Evolutionary conservation across 2,113 vertebrate genomes (phyloP), one percentile per base, ranked within the genome.

Genomic region (Donacobius atricapilla): DNA sequence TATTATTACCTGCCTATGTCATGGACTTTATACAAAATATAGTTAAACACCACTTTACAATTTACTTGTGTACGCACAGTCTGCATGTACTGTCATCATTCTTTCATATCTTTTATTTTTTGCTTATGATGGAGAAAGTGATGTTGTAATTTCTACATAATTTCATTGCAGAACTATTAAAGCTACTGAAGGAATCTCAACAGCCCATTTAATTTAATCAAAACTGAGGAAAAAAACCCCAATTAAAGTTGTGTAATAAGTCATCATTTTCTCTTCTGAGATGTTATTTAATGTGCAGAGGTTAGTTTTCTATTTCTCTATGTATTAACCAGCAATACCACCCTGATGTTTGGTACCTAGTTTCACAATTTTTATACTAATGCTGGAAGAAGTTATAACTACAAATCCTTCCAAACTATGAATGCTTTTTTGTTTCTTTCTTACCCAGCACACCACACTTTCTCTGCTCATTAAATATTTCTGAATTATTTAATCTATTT

Each of bases 351-450:
- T 87, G 61, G 61, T 70, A 82, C 11, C 9, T 45, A 71, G 13
- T 87, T 95, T 93, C 82, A 94, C 40, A 87, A 88, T 80, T 91
- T 91, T 96, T 77, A 45, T 60, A 45, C 42, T 84, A 71, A 85
- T 80, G 27, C 5, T 91, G 39, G 53, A 80, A 93, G 13, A 89
- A 33, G 18, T 68, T 90, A 28, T 35, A 83, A 56, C 44, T 56
- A 76, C 33, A 89, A 87, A 94, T 80, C 25, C 31, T 96, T 92
- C 25, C 35, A 60, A 89, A 83, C 3, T 1, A 0, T 37, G 47
- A 22, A 45, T 39, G 6, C 0, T 10, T 45, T 79, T 53, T 61
- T 80, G 13, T 42, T 58, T 53, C 14, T 70, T 60, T 61, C n/a
- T 73, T 77, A 24, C 15, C 13, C 37, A 69, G 4, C 0, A 1